Percentiles rank a stretch among this genome's conserved stretches.
Evolutionary conservation across 2,113 vertebrate genomes (phyloP).

Genomic region (Polyodon spathula): DNA sequence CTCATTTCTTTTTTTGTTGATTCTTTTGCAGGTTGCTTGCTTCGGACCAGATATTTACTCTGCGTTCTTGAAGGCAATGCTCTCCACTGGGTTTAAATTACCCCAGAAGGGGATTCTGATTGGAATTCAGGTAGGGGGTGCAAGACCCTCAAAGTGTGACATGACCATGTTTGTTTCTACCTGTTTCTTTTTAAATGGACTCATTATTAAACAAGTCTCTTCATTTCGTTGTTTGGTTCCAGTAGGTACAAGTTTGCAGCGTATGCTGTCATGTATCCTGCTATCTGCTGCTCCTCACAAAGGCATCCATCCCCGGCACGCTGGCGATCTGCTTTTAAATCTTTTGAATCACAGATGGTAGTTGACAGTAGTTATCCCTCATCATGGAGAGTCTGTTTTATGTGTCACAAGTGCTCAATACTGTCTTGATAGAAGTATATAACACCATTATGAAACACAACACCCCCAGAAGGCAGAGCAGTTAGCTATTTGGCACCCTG

Average conservation of each 20-base stretch:
- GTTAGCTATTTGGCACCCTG: conserved; percentile 47
- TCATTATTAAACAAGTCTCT: not conserved
- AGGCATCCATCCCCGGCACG: conserved; percentile 5
- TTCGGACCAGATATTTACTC: conserved; percentile 83
- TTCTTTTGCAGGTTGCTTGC: conserved; percentile 71
- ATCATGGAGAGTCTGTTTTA: conserved; percentile 58
- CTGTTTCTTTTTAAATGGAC: too few species aligned
- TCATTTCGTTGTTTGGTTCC: not conserved
- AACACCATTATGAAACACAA: conserved; percentile 58
- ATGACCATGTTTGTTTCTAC: too few species aligned
- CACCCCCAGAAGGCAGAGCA: conserved; percentile 46
- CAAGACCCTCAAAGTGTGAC: too few species aligned
- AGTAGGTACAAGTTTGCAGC: not conserved
- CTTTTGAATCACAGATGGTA: conserved; percentile 52
- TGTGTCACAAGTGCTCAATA: conserved; percentile 72
- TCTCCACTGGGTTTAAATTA: conserved; percentile 85
- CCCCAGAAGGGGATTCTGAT: conserved; percentile 86
- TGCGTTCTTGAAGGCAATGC: conserved; percentile 87
- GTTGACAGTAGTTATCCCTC: conserved; percentile 76
- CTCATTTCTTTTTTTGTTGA: not conserved
- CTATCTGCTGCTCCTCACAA: conserved; percentile 7
- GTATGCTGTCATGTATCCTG: not conserved
- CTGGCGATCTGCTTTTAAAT: conserved; percentile 55
- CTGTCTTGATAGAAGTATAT: conserved; percentile 56
- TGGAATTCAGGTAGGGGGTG: conserved; percentile 65